These are phyloP conservation scores for Sesia bembeciformis DNA, from an alignment of 2,888 invertebrate species.

Conservation along the genomic window DNA sequence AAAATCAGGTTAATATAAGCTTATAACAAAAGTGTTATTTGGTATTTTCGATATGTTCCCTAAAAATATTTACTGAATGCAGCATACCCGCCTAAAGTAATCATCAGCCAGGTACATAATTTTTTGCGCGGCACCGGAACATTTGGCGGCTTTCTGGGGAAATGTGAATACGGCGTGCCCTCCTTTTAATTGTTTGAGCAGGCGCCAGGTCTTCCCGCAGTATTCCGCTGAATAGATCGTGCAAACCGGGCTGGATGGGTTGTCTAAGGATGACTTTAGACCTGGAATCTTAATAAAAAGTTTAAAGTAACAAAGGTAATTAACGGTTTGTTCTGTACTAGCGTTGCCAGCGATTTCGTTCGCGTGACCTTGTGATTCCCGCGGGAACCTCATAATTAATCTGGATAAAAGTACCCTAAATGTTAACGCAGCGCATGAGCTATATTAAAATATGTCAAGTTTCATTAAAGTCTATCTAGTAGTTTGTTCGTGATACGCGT, in stretches of 20 bases:
- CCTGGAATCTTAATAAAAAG: constrained; percentile 83
- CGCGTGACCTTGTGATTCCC: no score
- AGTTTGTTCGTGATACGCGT: no score
- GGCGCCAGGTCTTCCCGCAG: constrained; percentile 83
- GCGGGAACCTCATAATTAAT: no score
- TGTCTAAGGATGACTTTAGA: constrained; percentile 81
- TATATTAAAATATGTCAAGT: no score
- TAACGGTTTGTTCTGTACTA: neutral
- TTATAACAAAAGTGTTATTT: no score
- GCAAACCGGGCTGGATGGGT: constrained; percentile 80
- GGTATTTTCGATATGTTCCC: no score
- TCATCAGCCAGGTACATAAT: constrained; percentile 93
- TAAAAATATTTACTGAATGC: no score
- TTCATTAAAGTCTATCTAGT: no score
- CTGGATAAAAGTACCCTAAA: no score
- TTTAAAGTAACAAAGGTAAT: no score
- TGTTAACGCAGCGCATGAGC: no score
- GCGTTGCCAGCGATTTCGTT: neutral
- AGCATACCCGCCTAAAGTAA: constrained; percentile 81
- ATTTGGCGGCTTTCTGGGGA: constrained; percentile 91
- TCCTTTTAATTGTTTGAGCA: constrained; percentile 77
- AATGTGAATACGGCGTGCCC: constrained; percentile 95
- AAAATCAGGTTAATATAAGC: no score
- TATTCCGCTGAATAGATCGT: constrained; percentile 91
- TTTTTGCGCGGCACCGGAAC: constrained; percentile 98